A percentile compares a stretch with the other conserved stretches of the same genome.
These are phyloP conservation scores for Cyclina sinensis DNA, from an alignment of 1,140 invertebrate genomes.

Conservation along the genomic window DNA sequence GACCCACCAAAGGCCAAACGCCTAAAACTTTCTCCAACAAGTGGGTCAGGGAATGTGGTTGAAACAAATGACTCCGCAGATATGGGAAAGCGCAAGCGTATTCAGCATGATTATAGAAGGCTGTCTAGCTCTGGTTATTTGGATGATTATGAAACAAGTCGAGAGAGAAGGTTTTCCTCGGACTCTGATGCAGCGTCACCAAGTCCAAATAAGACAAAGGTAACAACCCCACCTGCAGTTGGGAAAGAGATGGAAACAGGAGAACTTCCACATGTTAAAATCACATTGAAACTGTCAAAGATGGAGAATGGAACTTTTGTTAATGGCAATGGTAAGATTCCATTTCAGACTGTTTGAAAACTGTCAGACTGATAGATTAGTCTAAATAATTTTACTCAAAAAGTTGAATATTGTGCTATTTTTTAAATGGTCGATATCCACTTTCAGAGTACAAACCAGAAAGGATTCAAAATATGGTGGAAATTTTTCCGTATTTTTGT, in stretches of 20 bases:
- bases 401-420: no score
- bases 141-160: slow-evolving; percentile 83
- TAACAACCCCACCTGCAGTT: slow-evolving; percentile 67
- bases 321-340: slow-evolving; percentile 51
- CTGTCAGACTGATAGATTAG: no score
- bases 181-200: slow-evolving; percentile 76
- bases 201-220: slow-evolving; percentile 74
- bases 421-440: no score
- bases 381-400: no score
- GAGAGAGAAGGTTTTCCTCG: slow-evolving; percentile 80
- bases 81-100: slow-evolving; percentile 79
- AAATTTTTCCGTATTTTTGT: no score
- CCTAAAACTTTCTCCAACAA: slow-evolving; percentile 71
- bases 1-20: slow-evolving; percentile 73
- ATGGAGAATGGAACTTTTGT: slow-evolving; percentile 62
- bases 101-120: slow-evolving; percentile 83
- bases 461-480: no score
- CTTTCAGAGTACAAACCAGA: no score
- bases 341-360: no score
- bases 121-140: slow-evolving; percentile 85
- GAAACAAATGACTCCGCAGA: slow-evolving; percentile 79
- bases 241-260: background rate
- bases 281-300: slow-evolving; percentile 61
- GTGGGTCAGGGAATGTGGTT: slow-evolving; percentile 40
- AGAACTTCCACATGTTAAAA: slow-evolving; percentile 38